Evolutionary conservation across 2,797 vertebrate species (phyloP).

Genomic region (Sternarchorhynchus goeldii): DNA sequence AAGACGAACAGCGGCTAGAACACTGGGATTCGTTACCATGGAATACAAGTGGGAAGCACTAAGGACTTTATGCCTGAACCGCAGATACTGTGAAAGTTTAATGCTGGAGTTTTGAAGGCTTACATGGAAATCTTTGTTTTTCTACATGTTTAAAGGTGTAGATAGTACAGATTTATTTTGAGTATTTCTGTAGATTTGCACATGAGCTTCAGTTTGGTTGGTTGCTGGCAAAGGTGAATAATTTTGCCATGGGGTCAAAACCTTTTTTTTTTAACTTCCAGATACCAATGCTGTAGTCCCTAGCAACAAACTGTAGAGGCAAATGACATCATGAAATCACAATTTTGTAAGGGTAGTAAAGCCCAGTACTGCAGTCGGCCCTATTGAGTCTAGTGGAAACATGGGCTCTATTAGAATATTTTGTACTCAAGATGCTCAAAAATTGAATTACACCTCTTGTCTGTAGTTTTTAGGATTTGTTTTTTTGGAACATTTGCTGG

Average conservation of each 20-base stretch:
- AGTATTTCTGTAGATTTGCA: background rate
- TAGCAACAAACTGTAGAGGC: background rate
- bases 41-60: constrained; percentile 65
- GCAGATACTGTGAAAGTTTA: constrained; percentile 35
- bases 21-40: constrained; percentile 62
- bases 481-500: constrained; percentile 35
- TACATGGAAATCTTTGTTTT: background rate
- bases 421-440: background rate
- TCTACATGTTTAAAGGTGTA: background rate
- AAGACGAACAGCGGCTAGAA: constrained; percentile 10
- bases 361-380: background rate
- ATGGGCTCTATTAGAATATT: constrained; percentile 6
- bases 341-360: constrained; percentile 1
- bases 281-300: background rate
- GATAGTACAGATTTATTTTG: background rate
- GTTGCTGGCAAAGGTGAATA: background rate
- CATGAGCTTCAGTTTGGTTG: background rate
- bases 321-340: background rate
- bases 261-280: background rate
- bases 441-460: background rate
- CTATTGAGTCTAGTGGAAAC: background rate
- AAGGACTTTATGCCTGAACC: constrained; percentile 5
- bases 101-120: background rate
- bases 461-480: background rate
- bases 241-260: background rate